A percentile compares a stretch with the other conserved stretches of the same genome.
phyloP scores from a whole-genome alignment of 2,888 invertebrate genomes.

The Aricia artaxerxes region DNA sequence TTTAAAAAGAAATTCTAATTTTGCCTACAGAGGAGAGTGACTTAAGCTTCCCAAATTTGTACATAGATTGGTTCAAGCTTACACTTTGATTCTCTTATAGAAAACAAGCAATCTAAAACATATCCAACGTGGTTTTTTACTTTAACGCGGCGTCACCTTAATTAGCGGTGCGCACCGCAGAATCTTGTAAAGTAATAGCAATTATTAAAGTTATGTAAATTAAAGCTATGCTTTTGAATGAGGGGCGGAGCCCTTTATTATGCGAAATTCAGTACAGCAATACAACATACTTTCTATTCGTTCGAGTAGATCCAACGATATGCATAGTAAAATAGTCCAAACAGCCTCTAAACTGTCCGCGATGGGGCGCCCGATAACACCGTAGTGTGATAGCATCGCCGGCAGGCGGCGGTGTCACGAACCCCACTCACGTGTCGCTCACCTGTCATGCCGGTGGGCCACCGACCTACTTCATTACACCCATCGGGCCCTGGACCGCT shows the following conservation, averaged over 20 bases:
- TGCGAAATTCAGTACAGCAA: neutral
- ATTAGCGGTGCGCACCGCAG: neutral
- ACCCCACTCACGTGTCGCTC: neutral
- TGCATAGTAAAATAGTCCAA: neutral
- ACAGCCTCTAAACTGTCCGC: conserved; percentile 1
- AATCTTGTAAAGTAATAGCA: neutral
- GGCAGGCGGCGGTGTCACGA: neutral
- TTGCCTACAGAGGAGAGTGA: too few species aligned
- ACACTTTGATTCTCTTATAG: too few species aligned
- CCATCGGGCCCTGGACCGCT: neutral
- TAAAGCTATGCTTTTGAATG: neutral
- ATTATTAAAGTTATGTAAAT: neutral
- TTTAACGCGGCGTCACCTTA: neutral
- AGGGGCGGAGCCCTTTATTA: neutral
- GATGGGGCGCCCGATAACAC: neutral
- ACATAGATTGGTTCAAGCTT: too few species aligned
- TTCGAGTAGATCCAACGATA: neutral
- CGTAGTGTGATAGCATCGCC: neutral
- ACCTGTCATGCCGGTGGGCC: neutral
- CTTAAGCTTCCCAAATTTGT: too few species aligned
- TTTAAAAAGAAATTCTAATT: too few species aligned
- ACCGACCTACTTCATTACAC: neutral
- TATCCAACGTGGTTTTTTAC: too few species aligned
- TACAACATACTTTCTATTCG: neutral
- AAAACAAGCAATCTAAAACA: too few species aligned